Evolutionary conservation across 2,888 invertebrate genomes (phyloP), one percentile per base, ranked within the genome.

Genomic region (Alentia gelatinosa): DNA sequence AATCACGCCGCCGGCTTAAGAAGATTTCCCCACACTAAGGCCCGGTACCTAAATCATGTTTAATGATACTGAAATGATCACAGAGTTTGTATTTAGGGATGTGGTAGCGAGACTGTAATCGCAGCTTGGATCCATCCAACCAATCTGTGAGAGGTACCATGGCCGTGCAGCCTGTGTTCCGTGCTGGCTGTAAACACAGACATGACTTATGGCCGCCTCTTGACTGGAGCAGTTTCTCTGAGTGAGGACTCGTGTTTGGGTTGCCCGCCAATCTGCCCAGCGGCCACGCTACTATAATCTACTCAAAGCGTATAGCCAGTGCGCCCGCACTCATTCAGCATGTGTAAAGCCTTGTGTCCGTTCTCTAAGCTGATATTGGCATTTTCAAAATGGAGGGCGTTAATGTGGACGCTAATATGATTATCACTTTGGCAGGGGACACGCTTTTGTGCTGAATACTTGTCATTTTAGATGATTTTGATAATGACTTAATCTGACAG

Each of bases 91-190:
- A 56, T 56, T 56, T 56, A 56, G 56, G 56, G 56, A 56, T n/a
- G n/a, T 19, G 56, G 23, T n/a, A n/a, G 56, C 3, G 56, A n/a
- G 56, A 19, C 68, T 68, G 26, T 68, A 68, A 68, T 68, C 68
- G 30, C 68, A 68, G 68, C 68, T 68, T 68, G 68, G 68, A 68
- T 68, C 68, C 68, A 68, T 68, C 68, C 68, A 19, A 19, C 68
- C 68, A 68, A 68, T 68, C 68, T 33, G 33, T 19, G n/a, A 47
- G 47, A 12, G 3, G 68, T 1, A 19, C 68, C 26, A 26, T 4
- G n/a, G 12, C 68, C 26, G 33, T 68, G 63, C n/a, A 12, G 15
- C n/a, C 63, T 63, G 15, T 63, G 30, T 30, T 68, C n/a, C 56
- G 9, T 47, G 9, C 47, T n/a, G 63, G 30, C 12, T 12, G 12